These are phyloP conservation scores for Limnodromus scolopaceus DNA, from an alignment of 2,797 vertebrate genomes.

Conservation along the genomic window DNA sequence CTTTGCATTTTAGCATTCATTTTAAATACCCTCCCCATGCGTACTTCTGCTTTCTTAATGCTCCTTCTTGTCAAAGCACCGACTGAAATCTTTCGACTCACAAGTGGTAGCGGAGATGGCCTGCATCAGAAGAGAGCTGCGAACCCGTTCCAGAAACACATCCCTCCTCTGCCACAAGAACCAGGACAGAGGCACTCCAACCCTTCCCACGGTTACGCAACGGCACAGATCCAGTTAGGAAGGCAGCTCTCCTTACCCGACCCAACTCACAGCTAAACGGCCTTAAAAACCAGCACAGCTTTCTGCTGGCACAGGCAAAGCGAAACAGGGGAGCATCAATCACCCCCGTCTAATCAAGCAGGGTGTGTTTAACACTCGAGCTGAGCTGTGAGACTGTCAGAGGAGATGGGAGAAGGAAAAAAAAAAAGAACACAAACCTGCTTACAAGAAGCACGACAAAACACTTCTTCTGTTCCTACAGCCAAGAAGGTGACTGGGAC, in stretches of 20 bases:
- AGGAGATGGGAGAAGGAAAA: background rate
- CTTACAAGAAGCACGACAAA: background rate
- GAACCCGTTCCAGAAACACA: background rate
- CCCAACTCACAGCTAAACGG: background rate
- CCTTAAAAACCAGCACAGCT: background rate
- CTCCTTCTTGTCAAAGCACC: background rate
- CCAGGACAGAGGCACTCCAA: slow-evolving; percentile 4
- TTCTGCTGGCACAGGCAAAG: background rate
- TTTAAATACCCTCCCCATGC: background rate
- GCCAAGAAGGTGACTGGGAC: background rate
- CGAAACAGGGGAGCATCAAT: slow-evolving; percentile 8
- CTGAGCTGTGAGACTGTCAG: background rate
- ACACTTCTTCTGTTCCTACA: background rate
- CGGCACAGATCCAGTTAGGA: background rate
- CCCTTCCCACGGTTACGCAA: slow-evolving; percentile 13
- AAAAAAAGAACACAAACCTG: background rate
- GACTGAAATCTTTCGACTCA: background rate
- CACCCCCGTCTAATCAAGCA: background rate
- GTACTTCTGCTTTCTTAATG: background rate
- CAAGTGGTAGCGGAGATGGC: background rate
- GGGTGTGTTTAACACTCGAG: background rate
- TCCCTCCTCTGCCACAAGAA: slow-evolving; percentile 8
- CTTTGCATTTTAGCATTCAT: background rate
- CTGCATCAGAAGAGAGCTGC: background rate
- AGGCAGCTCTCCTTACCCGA: background rate